phyloP scores from a whole-genome alignment of 2,113 vertebrate species.

The Rutilus rutilus region DNA sequence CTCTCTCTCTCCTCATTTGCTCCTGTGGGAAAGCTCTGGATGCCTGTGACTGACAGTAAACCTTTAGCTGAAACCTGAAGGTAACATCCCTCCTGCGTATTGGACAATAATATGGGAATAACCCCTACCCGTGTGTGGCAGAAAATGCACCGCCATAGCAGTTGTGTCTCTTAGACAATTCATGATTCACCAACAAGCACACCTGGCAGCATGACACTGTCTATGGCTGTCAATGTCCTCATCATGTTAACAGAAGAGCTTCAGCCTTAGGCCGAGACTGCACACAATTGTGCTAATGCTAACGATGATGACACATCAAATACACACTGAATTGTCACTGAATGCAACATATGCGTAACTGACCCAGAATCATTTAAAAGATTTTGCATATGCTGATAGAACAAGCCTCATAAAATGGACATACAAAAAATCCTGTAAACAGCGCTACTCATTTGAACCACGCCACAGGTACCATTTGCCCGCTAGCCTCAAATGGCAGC shows the following conservation, averaged over 20 bases:
- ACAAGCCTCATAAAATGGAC: not conserved
- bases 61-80: slow-evolving; percentile 11
- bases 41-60: slow-evolving; percentile 20
- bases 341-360: not conserved
- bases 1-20: slow-evolving; percentile 1
- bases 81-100: not conserved
- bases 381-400: not conserved
- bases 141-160: not conserved
- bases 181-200: not conserved
- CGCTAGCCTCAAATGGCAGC: too few species aligned
- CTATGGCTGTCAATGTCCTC: not conserved
- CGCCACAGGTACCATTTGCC: too few species aligned
- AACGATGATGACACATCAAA: not conserved
- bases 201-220: slow-evolving; percentile 6
- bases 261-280: not conserved
- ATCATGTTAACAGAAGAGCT: slow-evolving; percentile 23
- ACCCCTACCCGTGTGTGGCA: not conserved
- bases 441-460: too few species aligned
- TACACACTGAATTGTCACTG: not conserved
- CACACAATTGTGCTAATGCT: not conserved
- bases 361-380: not conserved
- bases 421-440: not conserved
- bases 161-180: not conserved
- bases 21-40: slow-evolving; percentile 15
- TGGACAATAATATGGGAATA: slow-evolving; percentile 7